A percentile compares a stretch with the other conserved stretches of the same genome.
Evolutionary conservation across 2,113 vertebrate genomes (phyloP).

Genomic region (Bujurquina vittata): DNA sequence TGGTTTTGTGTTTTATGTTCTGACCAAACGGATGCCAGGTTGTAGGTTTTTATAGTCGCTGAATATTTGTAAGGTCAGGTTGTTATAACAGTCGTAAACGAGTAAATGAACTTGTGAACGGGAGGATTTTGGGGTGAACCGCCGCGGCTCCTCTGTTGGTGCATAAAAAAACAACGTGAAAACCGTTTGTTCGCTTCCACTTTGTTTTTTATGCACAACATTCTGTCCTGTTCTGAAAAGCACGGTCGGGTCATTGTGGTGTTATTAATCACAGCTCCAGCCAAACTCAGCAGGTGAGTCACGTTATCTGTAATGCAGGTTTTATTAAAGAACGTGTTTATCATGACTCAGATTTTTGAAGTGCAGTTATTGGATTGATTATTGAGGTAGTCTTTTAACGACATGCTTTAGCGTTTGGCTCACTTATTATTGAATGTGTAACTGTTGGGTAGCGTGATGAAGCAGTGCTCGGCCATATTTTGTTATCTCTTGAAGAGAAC

Average conservation of each 20-base stretch:
- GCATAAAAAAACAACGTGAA: not conserved
- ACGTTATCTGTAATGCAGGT: not conserved
- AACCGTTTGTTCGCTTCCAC: not conserved
- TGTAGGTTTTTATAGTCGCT: not conserved
- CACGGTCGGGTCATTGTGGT: not conserved
- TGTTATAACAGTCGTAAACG: not conserved
- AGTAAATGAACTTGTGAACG: not conserved
- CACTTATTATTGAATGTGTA: not conserved
- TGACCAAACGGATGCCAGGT: not conserved
- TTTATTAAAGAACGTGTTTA: too few species aligned
- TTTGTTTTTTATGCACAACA: too few species aligned
- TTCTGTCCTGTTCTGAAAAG: not conserved
- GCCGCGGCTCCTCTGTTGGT: not conserved
- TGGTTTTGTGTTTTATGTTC: not conserved
- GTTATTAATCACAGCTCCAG: not conserved
- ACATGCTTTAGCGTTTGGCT: not conserved
- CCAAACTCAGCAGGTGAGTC: not conserved
- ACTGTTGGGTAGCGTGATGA: not conserved
- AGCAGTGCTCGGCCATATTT: not conserved
- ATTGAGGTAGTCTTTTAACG: not conserved
- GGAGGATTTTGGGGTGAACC: not conserved
- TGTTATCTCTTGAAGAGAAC: not conserved
- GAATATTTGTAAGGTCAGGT: not conserved
- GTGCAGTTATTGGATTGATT: not conserved
- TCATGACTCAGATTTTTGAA: not conserved